Percentiles rank a stretch among this genome's conserved stretches.
phyloP scores from a whole-genome alignment of 2,888 invertebrate genomes.

The Periphyllus acericola region DNA sequence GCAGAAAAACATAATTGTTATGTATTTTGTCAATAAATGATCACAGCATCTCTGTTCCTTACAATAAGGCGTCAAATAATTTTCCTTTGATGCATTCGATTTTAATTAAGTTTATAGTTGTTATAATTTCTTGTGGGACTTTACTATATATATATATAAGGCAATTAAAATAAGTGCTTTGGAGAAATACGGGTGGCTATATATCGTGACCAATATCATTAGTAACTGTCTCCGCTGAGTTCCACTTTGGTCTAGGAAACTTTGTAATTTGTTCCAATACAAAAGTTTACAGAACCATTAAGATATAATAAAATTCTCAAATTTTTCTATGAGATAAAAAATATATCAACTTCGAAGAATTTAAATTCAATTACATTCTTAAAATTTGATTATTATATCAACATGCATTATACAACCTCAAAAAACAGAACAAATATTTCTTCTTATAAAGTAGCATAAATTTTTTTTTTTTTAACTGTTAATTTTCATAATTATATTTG shows the following conservation, averaged over 20 bases:
- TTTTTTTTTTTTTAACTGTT: neutral
- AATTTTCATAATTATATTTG: too few species aligned
- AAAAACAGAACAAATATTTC: too few species aligned
- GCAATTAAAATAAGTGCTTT: slow-evolving; percentile 45
- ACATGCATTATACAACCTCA: neutral
- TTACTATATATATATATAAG: neutral
- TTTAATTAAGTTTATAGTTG: slow-evolving; percentile 21
- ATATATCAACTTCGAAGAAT: neutral
- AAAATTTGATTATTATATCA: neutral
- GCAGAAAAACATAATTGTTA: too few species aligned
- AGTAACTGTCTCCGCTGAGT: slow-evolving; percentile 28
- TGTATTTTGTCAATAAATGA: neutral
- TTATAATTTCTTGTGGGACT: slow-evolving; percentile 14
- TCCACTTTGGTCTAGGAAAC: slow-evolving; percentile 16
- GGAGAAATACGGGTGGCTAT: slow-evolving; percentile 14
- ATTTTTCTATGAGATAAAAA: neutral
- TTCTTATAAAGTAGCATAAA: too few species aligned
- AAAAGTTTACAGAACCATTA: slow-evolving; percentile 8
- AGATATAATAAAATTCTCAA: neutral
- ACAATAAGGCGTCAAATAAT: neutral
- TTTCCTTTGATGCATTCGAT: neutral
- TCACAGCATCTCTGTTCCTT: neutral
- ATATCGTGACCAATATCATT: slow-evolving; percentile 17
- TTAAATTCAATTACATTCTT: neutral
- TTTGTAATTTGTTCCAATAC: slow-evolving; percentile 20